Percentiles rank a stretch among this genome's conserved stretches.
These are phyloP conservation scores for Meloidogyne floridensis DNA, from an alignment of 1,140 invertebrate species.

Conservation along the genomic window DNA sequence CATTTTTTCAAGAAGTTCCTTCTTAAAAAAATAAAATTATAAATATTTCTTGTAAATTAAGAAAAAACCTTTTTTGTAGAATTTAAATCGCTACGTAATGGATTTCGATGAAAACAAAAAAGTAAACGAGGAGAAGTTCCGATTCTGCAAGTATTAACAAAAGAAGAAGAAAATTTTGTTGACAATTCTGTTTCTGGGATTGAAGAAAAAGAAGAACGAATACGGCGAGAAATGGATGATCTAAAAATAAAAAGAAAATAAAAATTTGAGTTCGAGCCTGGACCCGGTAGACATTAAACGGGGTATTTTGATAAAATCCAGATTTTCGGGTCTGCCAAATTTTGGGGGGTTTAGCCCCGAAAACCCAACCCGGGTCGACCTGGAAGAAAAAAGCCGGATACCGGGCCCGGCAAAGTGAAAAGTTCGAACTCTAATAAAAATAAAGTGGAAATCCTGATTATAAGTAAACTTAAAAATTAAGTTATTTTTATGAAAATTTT, in stretches of 20 bases:
- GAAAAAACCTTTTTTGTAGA: conserved; percentile 37
- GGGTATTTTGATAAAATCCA: no score
- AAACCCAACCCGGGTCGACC: no score
- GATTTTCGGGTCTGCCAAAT: no score
- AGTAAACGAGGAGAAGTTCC: conserved; percentile 21
- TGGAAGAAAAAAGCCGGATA: no score
- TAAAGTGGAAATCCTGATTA: no score
- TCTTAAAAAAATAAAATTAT: conserved; percentile 19
- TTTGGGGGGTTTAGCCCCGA: no score
- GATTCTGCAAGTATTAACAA: conserved; percentile 24
- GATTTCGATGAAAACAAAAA: conserved; percentile 36
- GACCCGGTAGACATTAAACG: no score
- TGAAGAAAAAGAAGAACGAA: neutral
- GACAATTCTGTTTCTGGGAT: neutral
- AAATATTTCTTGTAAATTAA: neutral
- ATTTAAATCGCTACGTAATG: conserved; percentile 32
- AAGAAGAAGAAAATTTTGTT: neutral
- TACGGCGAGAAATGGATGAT: neutral
- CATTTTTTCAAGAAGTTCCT: conserved; percentile 43
- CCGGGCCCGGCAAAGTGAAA: no score
- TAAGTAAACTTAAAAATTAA: no score
- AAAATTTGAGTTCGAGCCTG: no score
- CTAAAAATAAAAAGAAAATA: neutral
- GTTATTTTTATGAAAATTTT: no score
- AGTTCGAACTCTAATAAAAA: no score